A percentile compares a stretch with the other conserved stretches of the same genome.
phyloP scores from a whole-genome alignment of 1,140 invertebrate species.

The Procambarus virginalis region DNA sequence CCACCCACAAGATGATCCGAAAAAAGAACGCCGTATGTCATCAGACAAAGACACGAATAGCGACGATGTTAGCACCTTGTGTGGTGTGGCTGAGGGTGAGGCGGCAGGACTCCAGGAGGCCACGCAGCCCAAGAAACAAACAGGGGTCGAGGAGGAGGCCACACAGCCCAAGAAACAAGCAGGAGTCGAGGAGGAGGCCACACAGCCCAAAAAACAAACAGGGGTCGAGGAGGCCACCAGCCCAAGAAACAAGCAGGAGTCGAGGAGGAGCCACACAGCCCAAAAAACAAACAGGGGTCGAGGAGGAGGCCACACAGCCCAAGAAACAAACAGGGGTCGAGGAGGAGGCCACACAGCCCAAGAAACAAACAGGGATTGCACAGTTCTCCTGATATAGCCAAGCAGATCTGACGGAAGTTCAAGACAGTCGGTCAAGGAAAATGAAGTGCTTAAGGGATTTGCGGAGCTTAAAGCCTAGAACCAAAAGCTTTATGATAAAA shows the following conservation, averaged over 20 bases:
- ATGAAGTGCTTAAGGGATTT: constrained; percentile 35
- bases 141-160: not conserved
- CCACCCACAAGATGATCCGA: too few relatives aligned
- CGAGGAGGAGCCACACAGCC: not conserved
- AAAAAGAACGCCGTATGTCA: too few relatives aligned
- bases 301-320: not conserved
- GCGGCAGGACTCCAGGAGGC: not conserved
- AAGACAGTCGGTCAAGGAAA: constrained; percentile 37
- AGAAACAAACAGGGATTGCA: not conserved
- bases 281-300: not conserved
- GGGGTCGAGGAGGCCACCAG: not conserved
- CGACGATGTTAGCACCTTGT: too few relatives aligned
- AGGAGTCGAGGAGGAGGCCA: not conserved
- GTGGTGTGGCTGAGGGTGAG: too few relatives aligned
- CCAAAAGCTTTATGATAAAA: constrained; percentile 25
- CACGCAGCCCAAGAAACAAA: not conserved
- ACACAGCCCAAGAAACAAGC: not conserved
- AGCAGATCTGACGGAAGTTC: constrained; percentile 61
- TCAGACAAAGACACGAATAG: too few relatives aligned
- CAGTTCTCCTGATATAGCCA: constrained; percentile 59
- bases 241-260: not conserved
- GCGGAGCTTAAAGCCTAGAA: constrained; percentile 32
- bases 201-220: not conserved
- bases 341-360: not conserved
- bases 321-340: not conserved